These are phyloP conservation scores for Catocala fraxini DNA, from an alignment of 2,888 invertebrate genomes.

Conservation along the genomic window DNA sequence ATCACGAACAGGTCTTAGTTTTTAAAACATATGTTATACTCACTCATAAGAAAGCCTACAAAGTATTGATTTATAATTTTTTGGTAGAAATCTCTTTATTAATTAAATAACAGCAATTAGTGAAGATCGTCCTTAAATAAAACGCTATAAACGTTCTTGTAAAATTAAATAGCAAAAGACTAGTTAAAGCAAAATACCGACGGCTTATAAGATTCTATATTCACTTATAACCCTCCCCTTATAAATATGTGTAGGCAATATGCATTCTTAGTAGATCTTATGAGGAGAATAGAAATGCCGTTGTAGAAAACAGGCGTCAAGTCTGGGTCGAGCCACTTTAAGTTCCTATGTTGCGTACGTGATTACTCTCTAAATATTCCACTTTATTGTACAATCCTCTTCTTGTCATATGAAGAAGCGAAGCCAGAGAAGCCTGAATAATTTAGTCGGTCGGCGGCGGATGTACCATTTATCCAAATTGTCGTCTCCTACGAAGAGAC, in stretches of 20 bases:
- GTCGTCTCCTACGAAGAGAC: slow-evolving; percentile 69
- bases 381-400: slow-evolving; percentile 82
- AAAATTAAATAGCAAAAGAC: neutral
- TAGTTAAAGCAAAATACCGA: slow-evolving; percentile 3
- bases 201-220: slow-evolving; percentile 11
- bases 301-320: slow-evolving; percentile 54
- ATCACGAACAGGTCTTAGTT: too few species aligned
- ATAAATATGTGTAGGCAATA: slow-evolving; percentile 52
- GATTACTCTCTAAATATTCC: slow-evolving; percentile 84
- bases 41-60: too few species aligned
- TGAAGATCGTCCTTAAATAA: neutral
- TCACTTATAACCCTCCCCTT: slow-evolving; percentile 22
- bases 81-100: too few species aligned
- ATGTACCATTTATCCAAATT: slow-evolving; percentile 85
- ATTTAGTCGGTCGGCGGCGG: slow-evolving; percentile 76
- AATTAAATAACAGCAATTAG: too few species aligned
- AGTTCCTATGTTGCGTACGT: slow-evolving; percentile 71
- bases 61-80: too few species aligned
- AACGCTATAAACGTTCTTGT: neutral
- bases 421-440: slow-evolving; percentile 76
- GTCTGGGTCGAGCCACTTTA: slow-evolving; percentile 60
- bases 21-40: too few species aligned
- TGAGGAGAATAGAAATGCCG: slow-evolving; percentile 66
- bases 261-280: slow-evolving; percentile 55
- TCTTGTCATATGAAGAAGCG: slow-evolving; percentile 78